Evolutionary conservation across 2,888 invertebrate species (phyloP).

Genomic region (Patella ulyssiponensis): DNA sequence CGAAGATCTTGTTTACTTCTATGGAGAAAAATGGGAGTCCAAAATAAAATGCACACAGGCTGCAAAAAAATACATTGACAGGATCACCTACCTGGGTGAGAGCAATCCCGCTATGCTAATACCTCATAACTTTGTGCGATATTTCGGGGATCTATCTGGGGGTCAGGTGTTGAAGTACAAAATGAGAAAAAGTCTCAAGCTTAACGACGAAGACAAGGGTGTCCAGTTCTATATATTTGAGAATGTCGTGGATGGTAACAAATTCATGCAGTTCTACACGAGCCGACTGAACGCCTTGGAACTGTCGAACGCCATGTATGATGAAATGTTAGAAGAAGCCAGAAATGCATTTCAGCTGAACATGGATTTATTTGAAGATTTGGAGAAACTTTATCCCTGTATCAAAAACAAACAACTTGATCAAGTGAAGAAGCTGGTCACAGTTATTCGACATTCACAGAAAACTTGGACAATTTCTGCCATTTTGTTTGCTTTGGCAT

Average conservation of each 20-base stretch:
- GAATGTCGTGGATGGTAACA: constrained; percentile 24
- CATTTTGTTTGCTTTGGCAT: too few species aligned
- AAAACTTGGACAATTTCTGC: too few species aligned
- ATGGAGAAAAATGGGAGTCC: constrained; percentile 42
- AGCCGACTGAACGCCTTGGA: constrained; percentile 33
- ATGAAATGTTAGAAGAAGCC: constrained; percentile 28
- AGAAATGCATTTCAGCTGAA: constrained; percentile 31
- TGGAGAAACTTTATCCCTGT: constrained; percentile 8
- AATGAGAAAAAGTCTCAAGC: constrained; percentile 21
- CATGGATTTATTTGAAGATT: constrained; percentile 34
- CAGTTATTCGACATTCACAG: too few species aligned
- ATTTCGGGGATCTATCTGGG: constrained; percentile 52
- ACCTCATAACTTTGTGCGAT: constrained; percentile 48
- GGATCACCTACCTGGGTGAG: constrained; percentile 30
- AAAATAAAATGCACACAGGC: constrained; percentile 29
- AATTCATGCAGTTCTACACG: constrained; percentile 35
- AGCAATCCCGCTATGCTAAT: constrained; percentile 37
- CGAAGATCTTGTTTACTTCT: constrained; percentile 43
- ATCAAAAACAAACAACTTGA: too few species aligned
- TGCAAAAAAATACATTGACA: constrained; percentile 39
- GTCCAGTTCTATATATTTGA: constrained; percentile 36
- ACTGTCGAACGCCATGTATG: constrained; percentile 5
- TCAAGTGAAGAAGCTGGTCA: too few species aligned
- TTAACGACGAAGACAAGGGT: constrained; percentile 28
- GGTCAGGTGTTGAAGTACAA: constrained; percentile 46